phyloP scores from a whole-genome alignment of 1,140 invertebrate genomes.

The Drosophila sucinea region DNA sequence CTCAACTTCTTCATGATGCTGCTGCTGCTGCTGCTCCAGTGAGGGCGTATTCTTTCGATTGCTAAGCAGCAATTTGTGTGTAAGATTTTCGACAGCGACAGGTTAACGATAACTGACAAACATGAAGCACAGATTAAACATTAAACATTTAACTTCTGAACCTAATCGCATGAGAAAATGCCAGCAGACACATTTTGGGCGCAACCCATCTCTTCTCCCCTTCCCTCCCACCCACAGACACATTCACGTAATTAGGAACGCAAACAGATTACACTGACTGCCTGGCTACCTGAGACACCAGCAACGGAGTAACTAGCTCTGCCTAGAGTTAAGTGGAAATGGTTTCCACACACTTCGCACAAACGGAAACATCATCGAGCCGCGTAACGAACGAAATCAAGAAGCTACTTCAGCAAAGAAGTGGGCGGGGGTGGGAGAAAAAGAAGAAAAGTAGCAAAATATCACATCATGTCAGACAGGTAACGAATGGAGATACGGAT shows the following conservation, averaged over 20 bases:
- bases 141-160: slow-evolving; percentile 49
- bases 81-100: slow-evolving; percentile 22
- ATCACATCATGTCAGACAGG: slow-evolving; percentile 24
- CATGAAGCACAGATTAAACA: slow-evolving; percentile 58
- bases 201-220: neutral
- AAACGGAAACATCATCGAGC: slow-evolving; percentile 53
- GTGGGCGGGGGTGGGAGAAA: neutral
- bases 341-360: slow-evolving; percentile 8
- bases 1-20: slow-evolving; percentile 13
- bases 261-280: slow-evolving; percentile 54
- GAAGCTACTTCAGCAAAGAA: slow-evolving; percentile 43
- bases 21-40: neutral
- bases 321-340: slow-evolving; percentile 7
- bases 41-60: slow-evolving; percentile 31
- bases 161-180: slow-evolving; percentile 46
- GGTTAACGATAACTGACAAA: slow-evolving; percentile 63
- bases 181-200: slow-evolving; percentile 22
- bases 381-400: slow-evolving; percentile 65
- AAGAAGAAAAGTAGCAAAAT: neutral
- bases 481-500: slow-evolving; percentile 30
- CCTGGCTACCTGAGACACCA: slow-evolving; percentile 12
- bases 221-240: neutral
- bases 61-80: slow-evolving; percentile 53
- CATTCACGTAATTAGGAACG: slow-evolving; percentile 57
- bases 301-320: slow-evolving; percentile 1